Base-by-base conservation (phyloP, 2,113 vertebrate species). In the Parus major region DNA sequence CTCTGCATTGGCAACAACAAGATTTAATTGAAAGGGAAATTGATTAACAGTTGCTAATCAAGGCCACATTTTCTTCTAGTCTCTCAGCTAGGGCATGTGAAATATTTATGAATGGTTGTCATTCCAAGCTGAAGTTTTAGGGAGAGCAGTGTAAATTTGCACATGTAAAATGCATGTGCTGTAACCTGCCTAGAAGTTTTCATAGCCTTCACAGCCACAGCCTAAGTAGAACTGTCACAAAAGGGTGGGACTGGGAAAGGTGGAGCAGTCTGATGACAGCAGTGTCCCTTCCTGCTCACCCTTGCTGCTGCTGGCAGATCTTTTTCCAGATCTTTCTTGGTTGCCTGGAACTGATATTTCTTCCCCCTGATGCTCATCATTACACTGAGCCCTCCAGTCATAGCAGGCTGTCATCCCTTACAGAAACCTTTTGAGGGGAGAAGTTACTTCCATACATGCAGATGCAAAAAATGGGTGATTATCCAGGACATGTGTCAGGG, bases 1-100 rank as follows among this genome's bases (percentile, higher is more conserved):
- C 2, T 12, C 76, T 85, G 50, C 25, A 75, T 90, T 80, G 87
- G 68, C 72, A 83, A 68, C 39, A 92, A 82, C 13, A 88, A 86
- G 49, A 78, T 78, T 92, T 94, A 93, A 94, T 78, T 69, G 88
- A 88, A 76, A 84, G 56, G 52, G 71, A 88, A 93, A 76, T 86
- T 92, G 60, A 92, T 94, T 97, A 94, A 82, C 92, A 75, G 53
- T 29, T 70, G 59, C 44, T 90, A 93, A 95, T 82, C 70, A 81
- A 92, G 86, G 65, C 77, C 94, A 95, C 41, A 53, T 94, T 96
- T 86, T 70, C 76, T 90, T 84, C 49, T 78, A 68, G 61, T 56
- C 25, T 71, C 69, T 90, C 39, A 53, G 22, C 0, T 65, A 80
- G 68, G n/a, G 42, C 64, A 83, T 57, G 65, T 60, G 56, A 92